Conservation (phyloP, 2,888 invertebrate genomes). For the Nomada ferruginata region DNA sequence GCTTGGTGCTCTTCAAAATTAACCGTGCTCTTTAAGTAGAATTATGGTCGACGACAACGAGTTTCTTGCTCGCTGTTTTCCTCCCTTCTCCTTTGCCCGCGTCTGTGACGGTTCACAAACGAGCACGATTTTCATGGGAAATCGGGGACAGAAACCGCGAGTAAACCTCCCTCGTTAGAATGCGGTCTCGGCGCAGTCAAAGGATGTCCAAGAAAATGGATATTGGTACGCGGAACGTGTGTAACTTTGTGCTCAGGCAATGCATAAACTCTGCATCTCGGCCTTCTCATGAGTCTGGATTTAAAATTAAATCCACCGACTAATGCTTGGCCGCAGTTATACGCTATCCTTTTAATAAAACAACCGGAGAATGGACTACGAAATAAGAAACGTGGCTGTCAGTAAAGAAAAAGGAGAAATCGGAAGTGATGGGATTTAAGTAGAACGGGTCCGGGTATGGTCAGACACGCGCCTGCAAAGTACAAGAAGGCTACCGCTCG, state of each 20-base stretch:
- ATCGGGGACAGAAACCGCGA: constrained; percentile 11
- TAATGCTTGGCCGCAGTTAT: constrained; percentile 49
- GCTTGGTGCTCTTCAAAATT: constrained; percentile 1
- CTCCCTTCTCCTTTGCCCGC: background rate
- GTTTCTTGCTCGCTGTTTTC: background rate
- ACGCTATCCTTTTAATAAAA: constrained; percentile 57
- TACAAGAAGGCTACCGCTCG: no score
- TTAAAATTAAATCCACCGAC: constrained; percentile 67
- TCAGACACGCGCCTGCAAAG: no score
- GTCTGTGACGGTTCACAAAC: constrained; percentile 17
- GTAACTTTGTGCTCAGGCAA: constrained; percentile 59
- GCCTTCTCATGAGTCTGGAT: constrained; percentile 42
- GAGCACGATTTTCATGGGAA: constrained; percentile 9
- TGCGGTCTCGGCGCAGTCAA: constrained; percentile 40
- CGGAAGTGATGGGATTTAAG: no score
- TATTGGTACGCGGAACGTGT: constrained; percentile 63
- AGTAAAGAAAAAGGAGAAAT: no score
- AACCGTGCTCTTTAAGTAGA: constrained; percentile 6
- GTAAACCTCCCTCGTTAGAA: constrained; percentile 33
- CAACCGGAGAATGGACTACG: constrained; percentile 40
- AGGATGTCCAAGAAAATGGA: constrained; percentile 60
- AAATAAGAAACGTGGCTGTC: no score
- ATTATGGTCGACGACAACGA: constrained; percentile 5
- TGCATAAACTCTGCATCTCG: constrained; percentile 57
- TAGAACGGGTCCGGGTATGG: no score